A percentile compares a stretch with the other conserved stretches of the same genome.
Evolutionary conservation across 37 sponge, comb jelly and placozoan species (phyloP).

Genomic region (Chondrilla cf. caribensis): DNA sequence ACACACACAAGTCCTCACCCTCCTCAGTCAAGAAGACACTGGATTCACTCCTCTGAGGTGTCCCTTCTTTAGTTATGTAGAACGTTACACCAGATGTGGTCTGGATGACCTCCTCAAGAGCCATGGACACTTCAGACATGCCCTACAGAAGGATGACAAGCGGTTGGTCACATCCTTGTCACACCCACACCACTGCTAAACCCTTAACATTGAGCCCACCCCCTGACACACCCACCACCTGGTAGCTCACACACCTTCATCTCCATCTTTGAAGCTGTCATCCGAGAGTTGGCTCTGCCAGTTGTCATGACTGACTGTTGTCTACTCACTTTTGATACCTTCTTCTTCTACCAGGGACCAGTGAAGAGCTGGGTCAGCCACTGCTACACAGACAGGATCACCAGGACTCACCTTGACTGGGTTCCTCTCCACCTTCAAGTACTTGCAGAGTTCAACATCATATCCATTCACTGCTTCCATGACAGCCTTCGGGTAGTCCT

Average conservation of each 20-base stretch:
- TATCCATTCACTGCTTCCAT: slow-evolving; percentile 26
- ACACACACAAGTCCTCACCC: not conserved
- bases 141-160: not conserved
- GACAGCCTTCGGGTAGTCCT: slow-evolving; percentile 27
- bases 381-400: not conserved
- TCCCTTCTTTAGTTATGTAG: slow-evolving; percentile 27
- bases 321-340: too few relatives aligned
- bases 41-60: not conserved
- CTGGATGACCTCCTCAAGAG: slow-evolving; percentile 44
- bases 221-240: too few relatives aligned
- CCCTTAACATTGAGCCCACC: too few relatives aligned
- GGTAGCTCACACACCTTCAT: too few relatives aligned
- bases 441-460: slow-evolving; percentile 53
- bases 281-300: too few relatives aligned
- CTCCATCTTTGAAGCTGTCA: too few relatives aligned
- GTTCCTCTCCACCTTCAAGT: slow-evolving; percentile 46
- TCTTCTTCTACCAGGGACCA: too few relatives aligned
- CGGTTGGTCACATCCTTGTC: too few relatives aligned
- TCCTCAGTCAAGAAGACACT: slow-evolving; percentile 66
- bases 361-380: not conserved
- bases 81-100: slow-evolving; percentile 32
- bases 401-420: slow-evolving; percentile 39
- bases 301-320: not conserved
- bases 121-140: not conserved
- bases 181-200: too few relatives aligned